Conservation (phyloP, 30 jellyfish, hydroid and myxozoan genomes). For the Turritopsis rubra region DNA sequence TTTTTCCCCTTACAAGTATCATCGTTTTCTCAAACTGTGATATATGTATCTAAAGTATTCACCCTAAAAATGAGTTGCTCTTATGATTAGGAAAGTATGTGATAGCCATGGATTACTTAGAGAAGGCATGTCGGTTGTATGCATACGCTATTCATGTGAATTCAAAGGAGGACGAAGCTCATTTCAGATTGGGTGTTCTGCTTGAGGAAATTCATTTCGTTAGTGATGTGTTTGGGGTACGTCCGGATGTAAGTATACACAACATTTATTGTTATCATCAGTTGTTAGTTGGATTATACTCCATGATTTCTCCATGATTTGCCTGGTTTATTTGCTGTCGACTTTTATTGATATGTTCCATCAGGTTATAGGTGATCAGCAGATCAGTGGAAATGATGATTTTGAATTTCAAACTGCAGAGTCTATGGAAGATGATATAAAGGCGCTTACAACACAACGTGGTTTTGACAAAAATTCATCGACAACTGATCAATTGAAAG, state of each 20-base stretch:
- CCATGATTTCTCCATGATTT: no score
- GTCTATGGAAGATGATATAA: slow-evolving; percentile 65
- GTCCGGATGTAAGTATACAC: slow-evolving; percentile 20
- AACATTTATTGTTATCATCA: no score
- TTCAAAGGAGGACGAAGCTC: slow-evolving; percentile 15
- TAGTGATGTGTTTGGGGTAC: slow-evolving; percentile 46
- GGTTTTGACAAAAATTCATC: slow-evolving; percentile 42
- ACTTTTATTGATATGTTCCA: no score
- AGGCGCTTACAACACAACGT: slow-evolving; percentile 45
- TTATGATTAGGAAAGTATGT: background rate
- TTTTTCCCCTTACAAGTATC: background rate
- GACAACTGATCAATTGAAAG: slow-evolving; percentile 46
- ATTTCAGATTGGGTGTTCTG: slow-evolving; percentile 44
- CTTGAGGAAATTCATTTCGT: slow-evolving; percentile 56
- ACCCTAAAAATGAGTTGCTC: no score
- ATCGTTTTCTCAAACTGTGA: no score
- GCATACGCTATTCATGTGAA: background rate
- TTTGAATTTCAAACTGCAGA: slow-evolving; percentile 36
- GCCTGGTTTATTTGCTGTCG: no score
- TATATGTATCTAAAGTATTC: no score
- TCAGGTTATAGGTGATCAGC: background rate
- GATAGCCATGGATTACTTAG: background rate
- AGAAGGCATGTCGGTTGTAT: slow-evolving; percentile 18
- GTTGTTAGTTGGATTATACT: no score
- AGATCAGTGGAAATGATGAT: slow-evolving; percentile 26